These are phyloP conservation scores for Thysanoteuthis rhombus DNA, from an alignment of 2,888 invertebrate genomes.

Conservation along the genomic window DNA sequence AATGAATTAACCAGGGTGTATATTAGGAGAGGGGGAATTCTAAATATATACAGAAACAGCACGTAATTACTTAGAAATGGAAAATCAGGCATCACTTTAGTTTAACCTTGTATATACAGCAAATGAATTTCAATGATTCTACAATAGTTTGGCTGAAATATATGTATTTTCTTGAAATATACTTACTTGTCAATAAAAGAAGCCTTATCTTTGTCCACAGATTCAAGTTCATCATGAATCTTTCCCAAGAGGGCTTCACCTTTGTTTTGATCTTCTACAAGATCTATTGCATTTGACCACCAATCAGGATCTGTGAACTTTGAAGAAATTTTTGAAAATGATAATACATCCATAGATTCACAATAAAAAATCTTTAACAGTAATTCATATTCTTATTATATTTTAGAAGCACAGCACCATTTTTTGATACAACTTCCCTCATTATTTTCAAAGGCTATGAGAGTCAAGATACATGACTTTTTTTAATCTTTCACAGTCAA, in stretches of 20 bases:
- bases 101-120: too few species aligned
- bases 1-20: too few species aligned
- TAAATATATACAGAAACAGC: too few species aligned
- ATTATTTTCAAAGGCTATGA: too few species aligned
- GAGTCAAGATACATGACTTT: too few species aligned
- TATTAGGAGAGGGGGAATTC: too few species aligned
- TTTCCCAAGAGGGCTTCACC: conserved; percentile 55
- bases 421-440: too few species aligned
- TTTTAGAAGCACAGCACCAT: too few species aligned
- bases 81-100: too few species aligned
- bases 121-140: too few species aligned
- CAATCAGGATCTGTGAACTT: conserved; percentile 55
- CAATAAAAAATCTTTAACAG: not conserved
- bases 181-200: conserved; percentile 37
- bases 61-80: too few species aligned
- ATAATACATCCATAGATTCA: not conserved
- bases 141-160: not conserved
- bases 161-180: not conserved
- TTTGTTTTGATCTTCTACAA: conserved; percentile 44
- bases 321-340: conserved; percentile 25
- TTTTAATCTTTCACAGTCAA: too few species aligned
- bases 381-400: not conserved
- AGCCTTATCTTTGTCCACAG: conserved; percentile 36
- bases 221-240: conserved; percentile 57
- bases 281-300: conserved; percentile 62